A percentile compares a stretch with the other conserved stretches of the same genome.
Evolutionary conservation across 2,113 vertebrate species (phyloP).

Genomic region (Cavia porcellus): DNA sequence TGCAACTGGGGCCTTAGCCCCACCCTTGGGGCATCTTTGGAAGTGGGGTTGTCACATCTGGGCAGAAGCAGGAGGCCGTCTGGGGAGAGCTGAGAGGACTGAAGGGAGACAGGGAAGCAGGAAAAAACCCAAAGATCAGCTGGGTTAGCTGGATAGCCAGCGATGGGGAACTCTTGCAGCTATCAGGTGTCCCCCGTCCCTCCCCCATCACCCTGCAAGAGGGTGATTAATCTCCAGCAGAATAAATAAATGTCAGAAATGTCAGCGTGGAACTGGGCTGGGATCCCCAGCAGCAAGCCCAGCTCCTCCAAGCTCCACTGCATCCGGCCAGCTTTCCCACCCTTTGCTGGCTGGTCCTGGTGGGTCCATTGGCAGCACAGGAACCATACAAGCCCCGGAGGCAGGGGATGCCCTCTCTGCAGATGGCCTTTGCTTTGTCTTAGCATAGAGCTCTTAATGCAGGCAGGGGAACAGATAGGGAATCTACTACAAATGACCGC

Average conservation of each 20-base stretch:
- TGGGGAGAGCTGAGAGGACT: too few relatives aligned
- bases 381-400: neutral
- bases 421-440: neutral
- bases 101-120: neutral
- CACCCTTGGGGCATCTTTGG: neutral
- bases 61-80: neutral
- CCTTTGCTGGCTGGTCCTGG: conserved; percentile 26
- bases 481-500: neutral
- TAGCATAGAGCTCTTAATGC: neutral
- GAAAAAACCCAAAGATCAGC: neutral
- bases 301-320: conserved; percentile 39
- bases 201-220: neutral
- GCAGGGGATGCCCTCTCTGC: neutral
- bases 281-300: neutral
- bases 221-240: conserved; percentile 77
- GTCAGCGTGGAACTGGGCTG: neutral
- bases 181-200: neutral
- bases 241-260: conserved; percentile 77
- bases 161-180: neutral
- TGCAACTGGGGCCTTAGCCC: neutral
- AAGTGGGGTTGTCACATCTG: neutral
- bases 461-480: accelerated
- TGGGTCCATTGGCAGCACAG: neutral
- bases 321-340: conserved; percentile 56
- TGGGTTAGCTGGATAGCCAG: neutral